Evolutionary conservation across 2,113 vertebrate species (phyloP).

Genomic region (Hepsetus odoe): DNA sequence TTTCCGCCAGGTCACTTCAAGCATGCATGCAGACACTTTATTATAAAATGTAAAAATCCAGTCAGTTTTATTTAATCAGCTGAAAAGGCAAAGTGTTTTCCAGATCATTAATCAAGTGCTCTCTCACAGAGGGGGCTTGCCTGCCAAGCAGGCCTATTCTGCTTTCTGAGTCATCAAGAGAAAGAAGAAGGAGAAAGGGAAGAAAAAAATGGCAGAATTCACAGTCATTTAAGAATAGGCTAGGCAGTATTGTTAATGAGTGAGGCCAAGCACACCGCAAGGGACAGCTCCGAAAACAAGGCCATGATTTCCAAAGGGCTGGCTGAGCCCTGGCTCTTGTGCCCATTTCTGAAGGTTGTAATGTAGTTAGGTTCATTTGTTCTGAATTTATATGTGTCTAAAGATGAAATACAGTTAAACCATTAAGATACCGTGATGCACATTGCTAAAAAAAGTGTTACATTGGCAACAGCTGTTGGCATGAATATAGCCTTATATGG

Average conservation of each 20-base stretch:
- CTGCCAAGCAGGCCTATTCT: constrained; percentile 34
- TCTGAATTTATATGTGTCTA: background rate
- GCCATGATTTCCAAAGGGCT: background rate
- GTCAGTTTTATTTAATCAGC: constrained; percentile 98
- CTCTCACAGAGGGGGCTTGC: constrained; percentile 58
- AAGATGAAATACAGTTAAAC: background rate
- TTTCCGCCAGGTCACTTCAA: constrained; percentile 86
- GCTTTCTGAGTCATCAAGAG: constrained; percentile 86
- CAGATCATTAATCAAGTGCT: constrained; percentile 93
- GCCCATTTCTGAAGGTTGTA: constrained; percentile 20
- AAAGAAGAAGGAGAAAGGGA: constrained; percentile 63
- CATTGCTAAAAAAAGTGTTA: background rate
- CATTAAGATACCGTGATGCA: background rate
- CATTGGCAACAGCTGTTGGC: too few relatives aligned
- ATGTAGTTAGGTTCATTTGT: constrained; percentile 15
- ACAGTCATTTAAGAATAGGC: constrained; percentile 75
- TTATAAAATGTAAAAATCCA: constrained; percentile 96
- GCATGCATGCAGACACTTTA: constrained; percentile 89
- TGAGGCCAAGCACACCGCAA: constrained; percentile 75
- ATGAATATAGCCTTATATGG: too few relatives aligned
- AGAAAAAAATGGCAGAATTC: constrained; percentile 75
- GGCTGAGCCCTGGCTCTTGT: background rate
- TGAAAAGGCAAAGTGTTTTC: constrained; percentile 94
- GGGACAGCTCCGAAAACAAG: constrained; percentile 18
- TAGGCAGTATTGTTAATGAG: constrained; percentile 79